Conservation (phyloP, 2,113 vertebrate genomes). For the Siniperca chuatsi region DNA sequence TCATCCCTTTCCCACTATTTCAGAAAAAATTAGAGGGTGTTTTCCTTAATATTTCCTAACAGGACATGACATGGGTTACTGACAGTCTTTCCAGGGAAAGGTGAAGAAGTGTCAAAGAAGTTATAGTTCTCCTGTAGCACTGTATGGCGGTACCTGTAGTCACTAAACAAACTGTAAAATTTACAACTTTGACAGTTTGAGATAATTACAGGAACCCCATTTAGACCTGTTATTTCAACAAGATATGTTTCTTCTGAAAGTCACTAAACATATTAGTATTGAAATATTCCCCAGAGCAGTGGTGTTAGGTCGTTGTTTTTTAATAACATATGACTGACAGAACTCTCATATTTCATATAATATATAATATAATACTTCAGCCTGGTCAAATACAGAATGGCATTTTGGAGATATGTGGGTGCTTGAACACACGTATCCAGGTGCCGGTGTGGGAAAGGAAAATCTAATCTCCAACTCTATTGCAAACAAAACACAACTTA, state of each 20-base stretch:
- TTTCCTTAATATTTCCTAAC: background rate
- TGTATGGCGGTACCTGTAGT: background rate
- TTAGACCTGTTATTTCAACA: background rate
- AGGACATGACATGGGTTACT: background rate
- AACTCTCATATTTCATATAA: background rate
- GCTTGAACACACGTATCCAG: constrained; percentile 2
- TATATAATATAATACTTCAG: background rate
- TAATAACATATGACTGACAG: background rate
- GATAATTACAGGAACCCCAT: too few relatives aligned
- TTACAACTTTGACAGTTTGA: background rate
- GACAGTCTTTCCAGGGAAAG: background rate
- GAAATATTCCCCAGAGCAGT: background rate
- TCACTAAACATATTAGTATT: background rate
- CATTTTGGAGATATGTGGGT: background rate
- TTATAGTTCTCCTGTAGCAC: background rate
- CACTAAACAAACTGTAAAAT: background rate
- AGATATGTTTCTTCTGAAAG: background rate
- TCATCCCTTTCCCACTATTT: background rate
- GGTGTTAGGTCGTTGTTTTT: background rate
- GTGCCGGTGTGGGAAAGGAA: constrained; percentile 22
- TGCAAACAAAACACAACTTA: constrained; percentile 55
- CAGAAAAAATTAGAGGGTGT: background rate
- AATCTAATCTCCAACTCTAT: constrained; percentile 16
- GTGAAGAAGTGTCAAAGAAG: background rate
- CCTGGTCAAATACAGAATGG: background rate